Evolutionary conservation across 2,113 vertebrate species (phyloP).

Genomic region (Gymnogyps californianus): DNA sequence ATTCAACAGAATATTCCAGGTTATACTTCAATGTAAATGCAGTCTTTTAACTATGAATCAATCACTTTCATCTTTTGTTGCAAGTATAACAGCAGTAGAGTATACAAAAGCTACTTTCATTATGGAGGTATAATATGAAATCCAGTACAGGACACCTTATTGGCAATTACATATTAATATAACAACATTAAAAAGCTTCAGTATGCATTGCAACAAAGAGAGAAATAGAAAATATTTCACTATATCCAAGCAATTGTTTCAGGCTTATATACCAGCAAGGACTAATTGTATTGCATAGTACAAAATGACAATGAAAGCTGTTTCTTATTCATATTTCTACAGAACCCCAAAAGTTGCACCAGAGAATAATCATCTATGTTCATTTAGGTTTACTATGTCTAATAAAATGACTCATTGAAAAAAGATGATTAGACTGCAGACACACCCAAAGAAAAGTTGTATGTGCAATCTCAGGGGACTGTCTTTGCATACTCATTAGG

Average conservation of each 20-base stretch:
- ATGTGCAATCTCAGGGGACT: not conserved
- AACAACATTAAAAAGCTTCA: not conserved
- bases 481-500: not conserved
- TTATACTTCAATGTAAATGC: not conserved
- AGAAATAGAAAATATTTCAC: not conserved
- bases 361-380: not conserved
- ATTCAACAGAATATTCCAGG: not conserved
- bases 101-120: not conserved
- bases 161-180: not conserved
- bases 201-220: not conserved
- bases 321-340: not conserved
- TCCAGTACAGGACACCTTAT: not conserved
- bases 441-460: not conserved
- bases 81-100: not conserved
- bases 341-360: not conserved
- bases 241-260: not conserved
- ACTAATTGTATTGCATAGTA: not conserved
- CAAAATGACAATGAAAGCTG: not conserved
- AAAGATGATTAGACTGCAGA: not conserved
- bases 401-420: not conserved
- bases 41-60: not conserved
- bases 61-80: not conserved
- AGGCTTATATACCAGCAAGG: not conserved
- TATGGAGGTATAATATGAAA: not conserved
- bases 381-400: not conserved